Conservation (phyloP, 23 tunicate genomes). For the Corella eumyota region DNA sequence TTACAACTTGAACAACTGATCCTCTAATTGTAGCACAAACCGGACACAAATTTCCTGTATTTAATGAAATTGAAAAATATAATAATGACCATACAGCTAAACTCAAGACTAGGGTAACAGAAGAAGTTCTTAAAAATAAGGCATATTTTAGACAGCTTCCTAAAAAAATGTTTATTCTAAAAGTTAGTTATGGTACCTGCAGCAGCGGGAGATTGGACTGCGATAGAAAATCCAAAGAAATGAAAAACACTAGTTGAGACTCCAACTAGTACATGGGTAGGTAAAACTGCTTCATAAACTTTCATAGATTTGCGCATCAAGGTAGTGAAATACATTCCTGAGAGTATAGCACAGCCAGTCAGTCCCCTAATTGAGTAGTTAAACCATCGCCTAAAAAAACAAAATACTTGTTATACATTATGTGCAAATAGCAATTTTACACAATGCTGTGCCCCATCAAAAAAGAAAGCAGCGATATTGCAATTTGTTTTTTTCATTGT, state of each 20-base stretch:
- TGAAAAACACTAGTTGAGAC: not conserved
- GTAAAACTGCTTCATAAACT: not conserved
- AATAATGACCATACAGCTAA: too few species aligned
- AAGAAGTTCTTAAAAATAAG: too few species aligned
- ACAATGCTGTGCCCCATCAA: too few species aligned
- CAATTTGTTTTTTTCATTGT: too few species aligned
- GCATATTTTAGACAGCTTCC: too few species aligned
- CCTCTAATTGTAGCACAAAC: conserved; percentile 19
- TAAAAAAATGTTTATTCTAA: too few species aligned
- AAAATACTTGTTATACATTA: too few species aligned
- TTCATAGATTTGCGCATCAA: not conserved
- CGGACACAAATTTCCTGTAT: conserved; percentile 1
- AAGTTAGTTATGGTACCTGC: too few species aligned
- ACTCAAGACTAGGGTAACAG: too few species aligned
- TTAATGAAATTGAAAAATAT: too few species aligned
- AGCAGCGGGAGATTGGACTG: conserved; percentile 3
- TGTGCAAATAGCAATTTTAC: too few species aligned
- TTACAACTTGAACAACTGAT: conserved; percentile 2
- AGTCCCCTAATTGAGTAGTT: not conserved
- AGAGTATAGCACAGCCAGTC: not conserved
- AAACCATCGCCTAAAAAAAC: not conserved
- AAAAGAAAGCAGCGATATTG: too few species aligned
- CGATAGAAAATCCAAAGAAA: not conserved
- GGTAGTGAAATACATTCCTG: not conserved
- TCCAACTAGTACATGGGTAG: not conserved